These are phyloP conservation scores for Psophia crepitans DNA, from an alignment of 2,113 vertebrate genomes.

Conservation along the genomic window DNA sequence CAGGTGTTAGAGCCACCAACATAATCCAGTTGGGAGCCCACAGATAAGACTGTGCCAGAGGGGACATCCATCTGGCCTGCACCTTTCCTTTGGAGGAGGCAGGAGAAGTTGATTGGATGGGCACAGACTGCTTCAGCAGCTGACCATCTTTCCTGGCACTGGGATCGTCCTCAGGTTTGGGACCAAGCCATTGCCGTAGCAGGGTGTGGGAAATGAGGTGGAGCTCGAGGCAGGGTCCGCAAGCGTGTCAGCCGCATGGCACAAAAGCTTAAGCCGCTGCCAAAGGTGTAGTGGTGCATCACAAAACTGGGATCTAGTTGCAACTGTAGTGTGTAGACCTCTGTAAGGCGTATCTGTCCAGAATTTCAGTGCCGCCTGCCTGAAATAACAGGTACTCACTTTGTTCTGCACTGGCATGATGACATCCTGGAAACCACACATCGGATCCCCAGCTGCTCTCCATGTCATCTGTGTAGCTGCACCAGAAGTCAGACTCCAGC, in stretches of 20 bases:
- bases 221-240: not conserved
- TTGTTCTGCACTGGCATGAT: not conserved
- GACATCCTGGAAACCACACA: not conserved
- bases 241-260: accelerated
- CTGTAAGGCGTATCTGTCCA: not conserved
- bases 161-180: not conserved
- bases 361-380: not conserved
- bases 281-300: not conserved
- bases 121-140: not conserved
- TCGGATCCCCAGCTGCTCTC: not conserved
- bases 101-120: not conserved
- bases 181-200: not conserved
- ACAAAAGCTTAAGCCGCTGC: not conserved
- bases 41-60: not conserved
- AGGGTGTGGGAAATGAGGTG: not conserved
- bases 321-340: not conserved
- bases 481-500: not conserved
- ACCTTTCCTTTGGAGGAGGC: not conserved
- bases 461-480: accelerated
- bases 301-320: not conserved
- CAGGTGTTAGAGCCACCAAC: accelerated
- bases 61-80: not conserved
- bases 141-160: not conserved
- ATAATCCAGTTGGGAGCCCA: not conserved
- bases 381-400: not conserved